Conservation (phyloP, 2,113 vertebrate genomes). For the Nestor notabilis region DNA sequence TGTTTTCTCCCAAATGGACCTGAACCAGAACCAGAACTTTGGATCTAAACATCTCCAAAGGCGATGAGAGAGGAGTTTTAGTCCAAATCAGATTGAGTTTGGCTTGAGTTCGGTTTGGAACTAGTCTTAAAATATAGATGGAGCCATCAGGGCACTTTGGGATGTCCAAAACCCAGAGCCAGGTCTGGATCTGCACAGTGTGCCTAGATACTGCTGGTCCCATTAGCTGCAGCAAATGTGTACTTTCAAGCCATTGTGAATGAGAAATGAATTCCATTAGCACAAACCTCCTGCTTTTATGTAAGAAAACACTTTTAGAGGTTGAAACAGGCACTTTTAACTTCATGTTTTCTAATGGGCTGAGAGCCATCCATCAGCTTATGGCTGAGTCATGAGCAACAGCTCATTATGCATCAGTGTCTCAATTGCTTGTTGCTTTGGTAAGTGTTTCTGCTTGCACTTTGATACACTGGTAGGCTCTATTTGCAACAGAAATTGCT, state of each 20-base stretch:
- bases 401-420: background rate
- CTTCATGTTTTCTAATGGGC: background rate
- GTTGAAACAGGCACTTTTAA: background rate
- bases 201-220: background rate
- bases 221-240: background rate
- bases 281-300: background rate
- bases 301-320: background rate
- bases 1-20: background rate
- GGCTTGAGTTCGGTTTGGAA: background rate
- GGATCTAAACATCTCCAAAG: background rate
- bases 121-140: background rate
- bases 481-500: background rate
- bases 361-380: background rate
- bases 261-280: background rate
- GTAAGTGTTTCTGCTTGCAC: background rate
- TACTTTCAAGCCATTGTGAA: background rate
- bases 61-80: background rate
- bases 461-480: background rate
- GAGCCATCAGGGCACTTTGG: background rate
- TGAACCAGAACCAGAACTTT: background rate
- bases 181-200: background rate
- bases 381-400: background rate
- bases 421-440: background rate
- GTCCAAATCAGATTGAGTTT: background rate
- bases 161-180: background rate